Evolutionary conservation across 2,888 invertebrate genomes (phyloP).

Genomic region (Melieria omissa): DNA sequence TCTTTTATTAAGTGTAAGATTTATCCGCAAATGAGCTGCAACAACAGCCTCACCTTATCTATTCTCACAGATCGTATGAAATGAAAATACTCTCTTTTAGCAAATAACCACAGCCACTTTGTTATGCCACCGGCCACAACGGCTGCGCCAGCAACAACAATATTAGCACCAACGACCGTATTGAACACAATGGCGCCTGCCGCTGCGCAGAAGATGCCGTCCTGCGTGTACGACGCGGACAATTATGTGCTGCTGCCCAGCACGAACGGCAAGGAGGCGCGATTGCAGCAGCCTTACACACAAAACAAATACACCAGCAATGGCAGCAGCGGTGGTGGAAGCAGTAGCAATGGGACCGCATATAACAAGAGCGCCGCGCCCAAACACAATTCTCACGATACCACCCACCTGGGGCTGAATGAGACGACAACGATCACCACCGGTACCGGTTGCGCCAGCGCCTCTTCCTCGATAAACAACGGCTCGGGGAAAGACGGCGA

Average conservation of each 20-base stretch:
- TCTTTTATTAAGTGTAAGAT: too few relatives aligned
- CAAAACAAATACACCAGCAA: background rate
- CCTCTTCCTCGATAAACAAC: background rate
- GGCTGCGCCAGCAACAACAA: background rate
- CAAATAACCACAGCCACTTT: background rate
- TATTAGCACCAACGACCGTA: constrained; percentile 21
- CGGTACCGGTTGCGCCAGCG: background rate
- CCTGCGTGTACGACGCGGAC: background rate
- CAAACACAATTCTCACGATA: background rate
- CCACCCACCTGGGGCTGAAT: background rate
- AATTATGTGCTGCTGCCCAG: constrained; percentile 10
- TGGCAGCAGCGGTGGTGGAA: background rate
- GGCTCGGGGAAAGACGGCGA: background rate
- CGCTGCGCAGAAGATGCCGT: constrained; percentile 8
- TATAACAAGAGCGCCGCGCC: background rate
- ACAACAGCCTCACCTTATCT: too few relatives aligned
- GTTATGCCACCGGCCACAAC: background rate
- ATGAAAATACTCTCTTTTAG: background rate
- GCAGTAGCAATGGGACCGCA: background rate
- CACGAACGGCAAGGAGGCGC: background rate
- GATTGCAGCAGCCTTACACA: background rate
- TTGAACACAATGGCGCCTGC: constrained; percentile 23
- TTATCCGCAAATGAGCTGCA: too few relatives aligned
- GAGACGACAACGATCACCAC: background rate
- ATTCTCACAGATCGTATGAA: too few relatives aligned